Evolutionary conservation across 2,113 vertebrate species (phyloP), one percentile per base, ranked within the genome.

Genomic region (Microcebus murinus): DNA sequence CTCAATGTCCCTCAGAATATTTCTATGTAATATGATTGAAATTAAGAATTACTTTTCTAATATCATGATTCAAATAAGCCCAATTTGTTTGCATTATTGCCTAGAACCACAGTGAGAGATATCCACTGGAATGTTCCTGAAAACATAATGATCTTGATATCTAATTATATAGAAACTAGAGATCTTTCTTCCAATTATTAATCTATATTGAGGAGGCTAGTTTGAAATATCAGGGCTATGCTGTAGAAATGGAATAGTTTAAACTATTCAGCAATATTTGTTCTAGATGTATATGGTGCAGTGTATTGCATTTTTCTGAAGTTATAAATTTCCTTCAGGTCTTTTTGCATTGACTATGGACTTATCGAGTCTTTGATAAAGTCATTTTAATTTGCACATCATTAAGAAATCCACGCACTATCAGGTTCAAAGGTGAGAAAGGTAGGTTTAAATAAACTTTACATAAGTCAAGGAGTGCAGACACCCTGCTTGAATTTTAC

Each of bases 331-430:
- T 95, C 8, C 73, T 93, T 87, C 31, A 70, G n/a, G 23, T 31
- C 83, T 85, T 96, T 80, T 20, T 57, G 29, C 61, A 59, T 67
- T 81, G 52, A 93, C 70, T 89, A 59, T n/a, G 89, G 87, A 95
- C 97, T 97, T 97, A 80, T 17, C 86, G 86, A 97, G 65, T 87
- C 95, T 98, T 29, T 97, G 96, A 97, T 97, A 98, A 98, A 98
- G 98, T 94, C 96, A 90, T 96, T 97, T 98, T 98, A 98, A 98
- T 98, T 98, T 98, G 61, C 91, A 97, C 97, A 98, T 98, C 79
- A 97, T 98, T 97, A 96, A 95, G 92, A 98, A 98, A 98, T 98
- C 95, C 93, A 96, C 81, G 71, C 95, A 98, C 83, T 74, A 86
- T 84, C 82, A 97, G 87, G 97, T 98, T 98, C 87, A 97, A 96